Evolutionary conservation across 2,888 invertebrate species (phyloP), one percentile per base, ranked within the genome.

Genomic region (Euplagia quadripunctaria): DNA sequence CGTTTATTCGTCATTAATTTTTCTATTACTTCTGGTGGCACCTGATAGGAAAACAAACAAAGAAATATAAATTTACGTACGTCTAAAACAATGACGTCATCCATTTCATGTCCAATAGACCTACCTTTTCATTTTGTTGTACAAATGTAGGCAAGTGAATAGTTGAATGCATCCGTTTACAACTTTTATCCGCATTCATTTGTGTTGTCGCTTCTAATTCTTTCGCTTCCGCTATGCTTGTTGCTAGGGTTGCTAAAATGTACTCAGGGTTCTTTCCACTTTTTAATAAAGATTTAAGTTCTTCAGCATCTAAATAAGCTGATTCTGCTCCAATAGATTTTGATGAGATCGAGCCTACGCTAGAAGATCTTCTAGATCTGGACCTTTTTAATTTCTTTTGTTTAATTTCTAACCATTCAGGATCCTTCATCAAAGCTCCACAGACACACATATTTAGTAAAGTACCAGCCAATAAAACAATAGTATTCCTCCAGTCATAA

Each of bases 381-480:
- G 86, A 71, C 83, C 96, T 95, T 64, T 91, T 88, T 79, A 94
- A 96, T 89, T 96, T 96, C 82, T 96, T 96, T 86, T 97, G 97
- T 83, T 97, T 97, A 55, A 96, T 92, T 71, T 96, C 93, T 88
- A 97, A 96, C 98, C 98, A 98, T 80, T 98, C 98, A 0, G 99
- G 98, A 88, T 98, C 98, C 55, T 98, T 96, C 98, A 99, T 98
- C 12, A 98, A 94, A 1, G 97, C 97, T 0, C 98, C 99, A 90
- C 98, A 98, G 1, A 98, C 97, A 87, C 98, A 98, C 94, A 98
- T 97, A 89, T 98, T 98, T 70, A 98, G 96, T 89, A 99, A 97
- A 5, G 98, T 97, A 52, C 98, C 98, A 8, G 98, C 97, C 67
- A 98, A 90, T 64, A 98, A 94, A 1, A 98, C 92, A 7, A 97